Base-by-base conservation (phyloP, 2,797 vertebrate genomes). In the Sparidentex hasta region DNA sequence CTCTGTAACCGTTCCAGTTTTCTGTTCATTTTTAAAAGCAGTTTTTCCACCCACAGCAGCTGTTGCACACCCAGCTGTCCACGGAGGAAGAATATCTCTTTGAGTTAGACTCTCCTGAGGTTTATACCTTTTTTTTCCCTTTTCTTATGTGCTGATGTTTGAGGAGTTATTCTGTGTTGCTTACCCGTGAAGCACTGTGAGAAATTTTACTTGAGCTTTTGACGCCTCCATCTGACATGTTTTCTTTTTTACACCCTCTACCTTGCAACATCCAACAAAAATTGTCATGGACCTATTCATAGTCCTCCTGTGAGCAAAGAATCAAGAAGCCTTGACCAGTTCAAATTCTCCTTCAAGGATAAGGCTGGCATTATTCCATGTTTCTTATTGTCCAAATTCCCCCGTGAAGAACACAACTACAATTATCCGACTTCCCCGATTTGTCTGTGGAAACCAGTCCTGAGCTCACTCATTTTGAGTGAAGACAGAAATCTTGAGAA, bases 41-140 rank as follows among this genome's bases (percentile, higher is more conserved):
- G 41, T 63, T 72, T 71, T 68, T 52, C 48, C 47, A 63, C 61
- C 54, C 64, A 50, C 50, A 65, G 76, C 74, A 61, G 79, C 69
- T 67, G 71, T 73, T 67, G 55, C 27, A 56, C 67, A 27, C 46
- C 29, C 56, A 50, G 75, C 73, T 73, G 78, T 76, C 81, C 62
- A 44, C 41, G n/a, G 41, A 67, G 56, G 29, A 61, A 13, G 20
- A 43, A 38, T 44, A 38, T 73, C 46, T 74, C 66, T 89, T 72
- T 82, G 63, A 77, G 65, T 8, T 8, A 70, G 50, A 69, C 51
- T 75, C 87, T 56, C 76, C 29, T 16, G 84, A 65, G 82, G 46
- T 63, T 69, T 76, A 23, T 7, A n/a, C 12, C 9, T 14, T 51
- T 59, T 78, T 14, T 51, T 14, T 51, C 55, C 75, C 59, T 52